These are phyloP conservation scores for Pseudolaguvia tuberculata DNA, from an alignment of 2,113 vertebrate genomes.

Conservation along the genomic window DNA sequence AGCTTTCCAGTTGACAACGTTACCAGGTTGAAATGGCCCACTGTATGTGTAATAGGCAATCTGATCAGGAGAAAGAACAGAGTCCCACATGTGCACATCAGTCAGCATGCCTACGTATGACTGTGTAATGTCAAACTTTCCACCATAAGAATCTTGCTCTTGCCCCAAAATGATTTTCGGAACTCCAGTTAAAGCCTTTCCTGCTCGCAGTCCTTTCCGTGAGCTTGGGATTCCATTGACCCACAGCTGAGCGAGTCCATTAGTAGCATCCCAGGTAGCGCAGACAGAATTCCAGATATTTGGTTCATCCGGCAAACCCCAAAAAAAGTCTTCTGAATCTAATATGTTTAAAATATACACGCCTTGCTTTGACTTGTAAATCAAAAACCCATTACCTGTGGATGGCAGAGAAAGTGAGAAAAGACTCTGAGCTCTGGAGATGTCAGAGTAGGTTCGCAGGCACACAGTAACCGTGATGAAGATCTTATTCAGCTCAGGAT, in stretches of 20 bases:
- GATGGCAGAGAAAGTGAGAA: conserved; percentile 22
- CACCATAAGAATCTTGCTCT: conserved; percentile 42
- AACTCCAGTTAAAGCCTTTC: not conserved
- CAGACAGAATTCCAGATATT: conserved; percentile 53
- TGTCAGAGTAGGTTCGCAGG: conserved; percentile 12
- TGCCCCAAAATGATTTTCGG: conserved; percentile 48
- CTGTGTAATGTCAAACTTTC: conserved; percentile 23
- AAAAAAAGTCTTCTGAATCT: not conserved
- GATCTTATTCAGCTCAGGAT: not conserved
- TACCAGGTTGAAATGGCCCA: not conserved
- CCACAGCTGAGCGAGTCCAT: conserved; percentile 49
- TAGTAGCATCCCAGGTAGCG: conserved; percentile 46
- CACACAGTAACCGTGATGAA: conserved; percentile 6
- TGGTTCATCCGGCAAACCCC: not conserved
- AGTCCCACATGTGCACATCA: conserved; percentile 52
- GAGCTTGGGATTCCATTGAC: conserved; percentile 46
- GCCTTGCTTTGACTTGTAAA: conserved; percentile 20
- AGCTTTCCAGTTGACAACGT: conserved; percentile 29
- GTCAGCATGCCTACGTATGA: conserved; percentile 49
- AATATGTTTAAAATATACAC: not conserved
- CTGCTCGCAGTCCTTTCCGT: conserved; percentile 40
- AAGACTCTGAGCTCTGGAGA: conserved; percentile 12
- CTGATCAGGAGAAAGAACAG: conserved; percentile 25
- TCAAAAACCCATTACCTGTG: conserved; percentile 23
- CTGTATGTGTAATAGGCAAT: conserved; percentile 24